These are phyloP conservation scores for Cliona cf. orientalis DNA, from an alignment of 37 sponge, comb jelly and placozoan species.

Conservation along the genomic window DNA sequence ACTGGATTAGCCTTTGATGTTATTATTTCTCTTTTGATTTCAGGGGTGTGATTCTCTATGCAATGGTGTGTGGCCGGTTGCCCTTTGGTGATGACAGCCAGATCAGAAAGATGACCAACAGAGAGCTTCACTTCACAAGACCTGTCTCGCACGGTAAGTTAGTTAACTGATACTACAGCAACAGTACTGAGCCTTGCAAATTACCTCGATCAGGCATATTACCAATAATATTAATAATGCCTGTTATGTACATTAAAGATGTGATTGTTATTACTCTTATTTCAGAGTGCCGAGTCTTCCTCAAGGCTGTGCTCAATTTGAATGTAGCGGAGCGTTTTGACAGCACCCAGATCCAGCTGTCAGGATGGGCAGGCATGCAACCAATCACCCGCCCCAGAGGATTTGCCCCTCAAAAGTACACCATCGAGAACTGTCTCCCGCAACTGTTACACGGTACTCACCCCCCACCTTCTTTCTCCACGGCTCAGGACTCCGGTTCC, in stretches of 20 bases:
- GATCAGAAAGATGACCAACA: constrained; percentile 35
- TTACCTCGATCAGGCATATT: neutral
- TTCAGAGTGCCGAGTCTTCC: constrained; percentile 36
- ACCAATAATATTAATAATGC: neutral
- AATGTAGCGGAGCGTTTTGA: constrained; percentile 9
- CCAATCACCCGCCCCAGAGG: constrained; percentile 23
- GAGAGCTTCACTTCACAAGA: constrained; percentile 50
- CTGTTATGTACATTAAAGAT: neutral
- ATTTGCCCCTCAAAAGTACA: constrained; percentile 43
- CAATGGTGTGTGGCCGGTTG: constrained; percentile 92
- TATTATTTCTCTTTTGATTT: neutral
- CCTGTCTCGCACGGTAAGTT: constrained; percentile 38
- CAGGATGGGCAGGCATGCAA: constrained; percentile 28
- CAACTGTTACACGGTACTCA: neutral
- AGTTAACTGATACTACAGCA: neutral
- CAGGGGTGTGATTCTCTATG: constrained; percentile 90
- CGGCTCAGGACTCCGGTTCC: constrained; percentile 3
- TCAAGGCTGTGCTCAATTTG: constrained; percentile 24
- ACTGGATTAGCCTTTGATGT: too few relatives aligned
- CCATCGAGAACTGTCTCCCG: constrained; percentile 41
- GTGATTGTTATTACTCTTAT: neutral
- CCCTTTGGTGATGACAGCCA: constrained; percentile 90
- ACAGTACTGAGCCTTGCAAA: too few relatives aligned
- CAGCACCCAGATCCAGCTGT: neutral
- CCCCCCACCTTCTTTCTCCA: neutral